These are phyloP conservation scores for Agrochola litura DNA, from an alignment of 2,888 invertebrate genomes.

Conservation along the genomic window DNA sequence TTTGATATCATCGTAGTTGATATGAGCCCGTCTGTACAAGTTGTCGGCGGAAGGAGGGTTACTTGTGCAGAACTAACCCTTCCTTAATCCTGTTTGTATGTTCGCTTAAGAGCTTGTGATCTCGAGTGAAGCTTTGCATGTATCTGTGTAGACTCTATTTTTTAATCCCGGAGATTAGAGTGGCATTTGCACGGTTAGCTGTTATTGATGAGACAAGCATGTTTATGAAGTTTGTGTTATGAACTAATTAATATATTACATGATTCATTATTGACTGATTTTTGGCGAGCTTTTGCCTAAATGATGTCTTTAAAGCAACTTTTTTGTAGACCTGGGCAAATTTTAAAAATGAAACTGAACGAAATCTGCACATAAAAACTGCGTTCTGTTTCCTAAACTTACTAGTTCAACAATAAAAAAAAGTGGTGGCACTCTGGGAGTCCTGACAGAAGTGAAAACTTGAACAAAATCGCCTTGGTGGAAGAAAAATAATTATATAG, in stretches of 20 bases:
- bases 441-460: no score
- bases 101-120: slow-evolving; percentile 36
- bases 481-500: no score
- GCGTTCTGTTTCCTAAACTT: no score
- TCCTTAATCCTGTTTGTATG: slow-evolving; percentile 52
- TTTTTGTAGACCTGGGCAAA: no score
- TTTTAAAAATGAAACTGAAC: no score
- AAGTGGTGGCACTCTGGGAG: no score
- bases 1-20: slow-evolving; percentile 56
- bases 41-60: slow-evolving; percentile 30
- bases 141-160: slow-evolving; percentile 20
- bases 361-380: no score
- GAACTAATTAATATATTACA: background rate
- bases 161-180: slow-evolving; percentile 38
- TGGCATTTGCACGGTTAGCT: slow-evolving; percentile 12
- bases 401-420: no score
- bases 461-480: no score
- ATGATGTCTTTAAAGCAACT: no score
- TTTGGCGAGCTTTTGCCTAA: no score
- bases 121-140: slow-evolving; percentile 29
- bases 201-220: slow-evolving; percentile 17
- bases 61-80: slow-evolving; percentile 49
- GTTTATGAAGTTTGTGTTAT: background rate
- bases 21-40: slow-evolving; percentile 51
- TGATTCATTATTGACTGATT: no score